Conservation (phyloP, 2,797 vertebrate species). For the Syngnathus rostellatus region DNA sequence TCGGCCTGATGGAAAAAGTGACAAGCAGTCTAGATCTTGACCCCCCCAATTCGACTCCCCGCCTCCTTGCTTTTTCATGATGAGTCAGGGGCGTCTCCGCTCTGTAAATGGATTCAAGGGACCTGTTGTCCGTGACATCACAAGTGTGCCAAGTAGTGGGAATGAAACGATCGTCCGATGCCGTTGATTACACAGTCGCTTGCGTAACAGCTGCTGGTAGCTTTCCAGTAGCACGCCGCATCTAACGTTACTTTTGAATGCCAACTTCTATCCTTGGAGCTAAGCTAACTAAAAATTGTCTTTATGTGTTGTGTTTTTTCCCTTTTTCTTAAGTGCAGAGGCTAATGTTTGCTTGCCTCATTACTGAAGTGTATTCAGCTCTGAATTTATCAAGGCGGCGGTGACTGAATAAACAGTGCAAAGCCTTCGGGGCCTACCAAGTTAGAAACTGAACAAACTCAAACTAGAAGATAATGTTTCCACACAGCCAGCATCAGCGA, state of each 20-base stretch:
- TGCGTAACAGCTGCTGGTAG: slow-evolving; percentile 25
- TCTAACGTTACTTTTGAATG: not conserved
- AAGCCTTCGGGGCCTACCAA: slow-evolving; percentile 37
- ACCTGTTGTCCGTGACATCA: slow-evolving; percentile 58
- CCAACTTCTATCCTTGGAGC: not conserved
- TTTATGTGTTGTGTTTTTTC: slow-evolving; percentile 7
- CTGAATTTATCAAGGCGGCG: slow-evolving; percentile 45
- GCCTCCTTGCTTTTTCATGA: slow-evolving; percentile 45
- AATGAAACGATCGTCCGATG: slow-evolving; percentile 16
- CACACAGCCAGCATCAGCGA: slow-evolving; percentile 35
- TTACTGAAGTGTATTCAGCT: slow-evolving; percentile 44
- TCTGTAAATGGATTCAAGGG: slow-evolving; percentile 37
- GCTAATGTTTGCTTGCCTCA: slow-evolving; percentile 39
- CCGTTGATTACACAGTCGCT: slow-evolving; percentile 22
- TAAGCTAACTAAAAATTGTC: too few relatives aligned
- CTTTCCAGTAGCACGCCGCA: slow-evolving; percentile 25
- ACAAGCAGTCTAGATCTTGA: slow-evolving; percentile 51
- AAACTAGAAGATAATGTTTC: slow-evolving; percentile 58
- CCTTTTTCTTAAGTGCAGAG: not conserved
- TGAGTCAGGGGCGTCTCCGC: slow-evolving; percentile 51
- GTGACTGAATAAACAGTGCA: slow-evolving; percentile 51
- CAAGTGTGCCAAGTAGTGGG: slow-evolving; percentile 17
- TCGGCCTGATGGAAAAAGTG: slow-evolving; percentile 73
- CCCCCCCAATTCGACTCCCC: slow-evolving; percentile 33
- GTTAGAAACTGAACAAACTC: slow-evolving; percentile 60